Percentiles rank a stretch among this genome's conserved stretches.
These are phyloP conservation scores for Cryptotermes secundus DNA, from an alignment of 1,140 invertebrate species.

Conservation along the genomic window DNA sequence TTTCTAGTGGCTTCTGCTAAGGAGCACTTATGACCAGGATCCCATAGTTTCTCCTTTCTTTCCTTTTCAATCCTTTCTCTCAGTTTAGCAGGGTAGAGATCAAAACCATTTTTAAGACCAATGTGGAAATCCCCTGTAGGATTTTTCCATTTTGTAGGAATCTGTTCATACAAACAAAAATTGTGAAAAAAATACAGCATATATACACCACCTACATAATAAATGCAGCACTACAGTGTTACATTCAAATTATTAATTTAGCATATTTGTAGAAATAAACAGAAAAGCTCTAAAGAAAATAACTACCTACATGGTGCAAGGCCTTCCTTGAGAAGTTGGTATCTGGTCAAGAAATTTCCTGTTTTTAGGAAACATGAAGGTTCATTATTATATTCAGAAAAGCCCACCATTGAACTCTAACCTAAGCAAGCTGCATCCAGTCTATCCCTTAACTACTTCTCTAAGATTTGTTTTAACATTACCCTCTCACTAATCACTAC, in stretches of 20 bases:
- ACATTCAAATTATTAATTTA: too few species aligned
- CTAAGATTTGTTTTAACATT: too few species aligned
- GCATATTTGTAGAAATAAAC: conserved; percentile 21
- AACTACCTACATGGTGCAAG: neutral
- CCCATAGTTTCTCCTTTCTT: conserved; percentile 82
- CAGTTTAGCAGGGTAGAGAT: conserved; percentile 82
- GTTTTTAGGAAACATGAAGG: too few species aligned
- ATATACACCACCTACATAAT: too few species aligned
- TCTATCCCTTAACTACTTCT: too few species aligned
- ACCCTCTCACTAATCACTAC: too few species aligned
- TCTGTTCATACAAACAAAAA: conserved; percentile 54
- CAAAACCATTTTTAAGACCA: conserved; percentile 83
- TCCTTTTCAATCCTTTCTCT: conserved; percentile 82
- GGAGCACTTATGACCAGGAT: conserved; percentile 74
- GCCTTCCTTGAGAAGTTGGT: too few species aligned
- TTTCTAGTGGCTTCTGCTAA: conserved; percentile 74
- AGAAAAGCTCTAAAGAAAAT: neutral
- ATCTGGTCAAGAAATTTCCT: too few species aligned
- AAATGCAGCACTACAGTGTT: too few species aligned
- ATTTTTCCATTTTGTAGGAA: conserved; percentile 82
- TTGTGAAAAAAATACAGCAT: neutral
- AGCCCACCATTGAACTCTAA: too few species aligned
- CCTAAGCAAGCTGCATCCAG: too few species aligned
- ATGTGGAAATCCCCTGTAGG: conserved; percentile 78
- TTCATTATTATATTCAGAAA: too few species aligned